Conservation (phyloP, 2,113 vertebrate genomes). For the Chlamydotis undulata region DNA sequence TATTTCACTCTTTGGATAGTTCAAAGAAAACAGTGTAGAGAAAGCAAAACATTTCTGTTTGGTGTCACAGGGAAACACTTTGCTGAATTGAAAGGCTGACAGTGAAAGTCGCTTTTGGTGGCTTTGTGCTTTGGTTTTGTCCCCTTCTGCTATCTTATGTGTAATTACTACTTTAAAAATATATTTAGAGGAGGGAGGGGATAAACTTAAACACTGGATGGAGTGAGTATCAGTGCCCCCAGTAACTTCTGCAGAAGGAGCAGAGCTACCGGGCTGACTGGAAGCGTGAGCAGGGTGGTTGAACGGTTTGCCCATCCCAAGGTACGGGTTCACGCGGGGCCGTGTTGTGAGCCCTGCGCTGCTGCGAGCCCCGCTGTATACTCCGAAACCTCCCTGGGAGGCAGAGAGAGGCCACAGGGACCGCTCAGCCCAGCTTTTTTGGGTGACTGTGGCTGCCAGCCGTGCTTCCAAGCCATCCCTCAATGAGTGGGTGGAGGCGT, state of each 20-base stretch:
- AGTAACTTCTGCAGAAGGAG: neutral
- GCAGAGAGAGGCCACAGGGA: neutral
- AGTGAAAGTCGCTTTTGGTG: neutral
- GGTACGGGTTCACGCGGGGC: accelerated
- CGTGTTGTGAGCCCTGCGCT: accelerated
- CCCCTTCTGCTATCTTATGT: neutral
- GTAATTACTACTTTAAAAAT: neutral
- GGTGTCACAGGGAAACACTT: neutral
- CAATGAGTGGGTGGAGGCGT: neutral
- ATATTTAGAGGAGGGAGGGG: neutral
- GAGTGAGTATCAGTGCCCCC: neutral
- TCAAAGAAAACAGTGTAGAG: neutral
- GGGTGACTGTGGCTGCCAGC: neutral
- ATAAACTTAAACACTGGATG: neutral
- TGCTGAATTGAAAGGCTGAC: neutral
- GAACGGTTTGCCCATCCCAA: accelerated
- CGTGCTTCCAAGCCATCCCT: neutral
- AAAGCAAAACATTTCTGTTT: neutral
- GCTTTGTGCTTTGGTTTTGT: neutral
- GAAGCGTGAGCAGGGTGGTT: neutral
- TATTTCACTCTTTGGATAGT: neutral
- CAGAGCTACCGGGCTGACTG: neutral
- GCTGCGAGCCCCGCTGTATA: accelerated
- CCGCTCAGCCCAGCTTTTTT: neutral
- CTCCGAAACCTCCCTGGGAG: neutral